Evolutionary conservation across 2,888 invertebrate genomes (phyloP).

Genomic region (Notocelia uddmanniana): DNA sequence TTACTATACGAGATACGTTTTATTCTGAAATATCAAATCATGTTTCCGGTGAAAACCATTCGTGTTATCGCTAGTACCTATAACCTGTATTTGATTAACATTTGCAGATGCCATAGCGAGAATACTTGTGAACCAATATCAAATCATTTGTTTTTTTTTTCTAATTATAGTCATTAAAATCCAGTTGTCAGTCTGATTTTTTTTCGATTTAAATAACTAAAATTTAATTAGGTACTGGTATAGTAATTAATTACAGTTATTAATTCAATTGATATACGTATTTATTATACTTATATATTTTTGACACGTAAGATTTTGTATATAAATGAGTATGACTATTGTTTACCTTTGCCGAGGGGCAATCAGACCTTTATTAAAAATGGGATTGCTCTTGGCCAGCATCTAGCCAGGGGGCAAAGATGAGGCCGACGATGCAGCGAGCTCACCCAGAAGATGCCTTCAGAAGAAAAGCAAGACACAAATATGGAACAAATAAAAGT

Average conservation of each 20-base stretch:
- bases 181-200: not conserved
- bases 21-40: not conserved
- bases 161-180: not conserved
- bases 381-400: too few species aligned
- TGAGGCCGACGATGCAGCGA: too few species aligned
- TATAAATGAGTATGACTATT: too few species aligned
- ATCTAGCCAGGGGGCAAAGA: too few species aligned
- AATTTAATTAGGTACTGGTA: not conserved
- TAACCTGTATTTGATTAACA: not conserved
- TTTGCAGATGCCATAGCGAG: not conserved
- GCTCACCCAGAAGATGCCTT: too few species aligned
- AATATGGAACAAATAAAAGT: too few species aligned
- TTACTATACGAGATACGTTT: not conserved
- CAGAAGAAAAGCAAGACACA: too few species aligned
- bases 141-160: not conserved
- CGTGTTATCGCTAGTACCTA: not conserved
- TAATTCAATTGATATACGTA: too few species aligned
- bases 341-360: too few species aligned
- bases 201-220: not conserved
- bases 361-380: too few species aligned
- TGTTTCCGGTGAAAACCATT: not conserved
- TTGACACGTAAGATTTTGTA: too few species aligned
- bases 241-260: not conserved
- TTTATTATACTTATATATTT: too few species aligned
- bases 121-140: not conserved